phyloP scores from a whole-genome alignment of 2,797 vertebrate species.

The Sardinella longiceps region DNA sequence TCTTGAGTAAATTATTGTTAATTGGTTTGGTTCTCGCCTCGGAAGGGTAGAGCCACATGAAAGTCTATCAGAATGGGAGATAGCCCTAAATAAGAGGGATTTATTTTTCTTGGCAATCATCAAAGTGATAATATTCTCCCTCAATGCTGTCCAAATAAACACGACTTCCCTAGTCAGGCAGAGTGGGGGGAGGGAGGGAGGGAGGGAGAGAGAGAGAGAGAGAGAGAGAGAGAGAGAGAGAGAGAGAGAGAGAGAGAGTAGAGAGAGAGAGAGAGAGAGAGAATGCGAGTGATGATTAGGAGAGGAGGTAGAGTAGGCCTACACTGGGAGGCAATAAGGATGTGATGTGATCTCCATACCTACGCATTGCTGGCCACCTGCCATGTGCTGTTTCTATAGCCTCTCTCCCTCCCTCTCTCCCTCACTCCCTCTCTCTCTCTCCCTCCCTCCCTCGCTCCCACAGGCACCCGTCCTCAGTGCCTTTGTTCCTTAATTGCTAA shows the following conservation, averaged over 20 bases:
- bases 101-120: slow-evolving; percentile 64
- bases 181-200: background rate
- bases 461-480: slow-evolving; percentile 7
- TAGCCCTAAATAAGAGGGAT: slow-evolving; percentile 57
- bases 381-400: background rate
- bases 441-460: slow-evolving; percentile 8
- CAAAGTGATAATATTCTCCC: slow-evolving; percentile 63
- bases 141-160: slow-evolving; percentile 61
- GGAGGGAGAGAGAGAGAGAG: background rate
- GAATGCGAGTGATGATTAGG: background rate
- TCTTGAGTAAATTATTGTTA: slow-evolving; percentile 59
- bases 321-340: background rate
- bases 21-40: slow-evolving; percentile 61
- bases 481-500: slow-evolving; percentile 47
- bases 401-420: background rate
- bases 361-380: background rate
- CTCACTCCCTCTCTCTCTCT: background rate
- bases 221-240: slow-evolving; percentile 13
- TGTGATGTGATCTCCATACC: background rate
- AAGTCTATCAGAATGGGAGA: slow-evolving; percentile 54
- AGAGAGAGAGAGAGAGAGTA: slow-evolving; percentile 5
- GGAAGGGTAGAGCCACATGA: slow-evolving; percentile 54
- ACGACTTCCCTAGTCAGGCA: slow-evolving; percentile 34
- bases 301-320: slow-evolving; percentile 26
- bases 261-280: background rate